phyloP scores from a whole-genome alignment of 1,140 invertebrate species.

The Pseudomyrmex cubaensis region DNA sequence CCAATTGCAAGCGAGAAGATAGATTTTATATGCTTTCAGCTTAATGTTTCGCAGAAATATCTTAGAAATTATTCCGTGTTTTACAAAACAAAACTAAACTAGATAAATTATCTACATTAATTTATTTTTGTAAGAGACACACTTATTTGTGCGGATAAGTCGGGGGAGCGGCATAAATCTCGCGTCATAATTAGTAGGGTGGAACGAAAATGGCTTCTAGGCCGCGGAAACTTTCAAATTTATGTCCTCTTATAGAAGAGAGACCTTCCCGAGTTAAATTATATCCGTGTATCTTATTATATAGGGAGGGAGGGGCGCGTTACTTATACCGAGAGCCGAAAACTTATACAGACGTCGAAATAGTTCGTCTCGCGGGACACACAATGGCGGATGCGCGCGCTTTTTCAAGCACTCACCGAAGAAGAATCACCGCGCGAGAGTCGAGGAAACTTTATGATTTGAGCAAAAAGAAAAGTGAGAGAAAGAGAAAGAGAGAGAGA shows the following conservation, averaged over 20 bases:
- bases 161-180: slow-evolving; percentile 51
- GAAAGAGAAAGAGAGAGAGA: background rate
- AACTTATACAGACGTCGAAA: slow-evolving; percentile 48
- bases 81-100: slow-evolving; percentile 21
- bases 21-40: slow-evolving; percentile 21
- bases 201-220: slow-evolving; percentile 61
- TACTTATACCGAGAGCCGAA: background rate
- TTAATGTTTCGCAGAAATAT: background rate
- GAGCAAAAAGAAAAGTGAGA: slow-evolving; percentile 32
- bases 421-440: slow-evolving; percentile 44
- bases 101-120: slow-evolving; percentile 30
- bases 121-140: slow-evolving; percentile 41
- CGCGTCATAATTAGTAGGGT: slow-evolving; percentile 60
- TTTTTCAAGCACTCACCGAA: slow-evolving; percentile 49
- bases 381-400: background rate
- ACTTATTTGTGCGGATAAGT: slow-evolving; percentile 61
- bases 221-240: slow-evolving; percentile 54
- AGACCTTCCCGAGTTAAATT: slow-evolving; percentile 51
- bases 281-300: slow-evolving; percentile 60
- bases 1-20: background rate
- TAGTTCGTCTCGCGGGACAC: slow-evolving; percentile 30
- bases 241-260: slow-evolving; percentile 61
- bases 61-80: slow-evolving; percentile 6
- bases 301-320: slow-evolving; percentile 1
- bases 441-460: slow-evolving; percentile 57